Evolutionary conservation across 2,113 vertebrate species (phyloP).

Genomic region (Hiodon tergisus): DNA sequence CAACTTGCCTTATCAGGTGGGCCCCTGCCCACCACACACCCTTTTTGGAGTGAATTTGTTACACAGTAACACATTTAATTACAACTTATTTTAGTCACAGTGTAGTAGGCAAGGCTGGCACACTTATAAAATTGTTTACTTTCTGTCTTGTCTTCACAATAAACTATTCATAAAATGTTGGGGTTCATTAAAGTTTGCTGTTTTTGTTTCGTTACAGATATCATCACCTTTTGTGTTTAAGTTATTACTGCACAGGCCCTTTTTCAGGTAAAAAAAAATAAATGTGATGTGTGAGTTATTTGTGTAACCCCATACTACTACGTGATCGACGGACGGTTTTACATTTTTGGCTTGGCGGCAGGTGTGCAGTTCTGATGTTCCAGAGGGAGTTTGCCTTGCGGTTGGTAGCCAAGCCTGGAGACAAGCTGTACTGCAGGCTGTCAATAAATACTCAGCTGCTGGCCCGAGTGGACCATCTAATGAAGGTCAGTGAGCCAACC

Average conservation of each 20-base stretch:
- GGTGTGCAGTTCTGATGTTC: constrained; percentile 98
- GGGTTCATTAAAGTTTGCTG: neutral
- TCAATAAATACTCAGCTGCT: constrained; percentile 94
- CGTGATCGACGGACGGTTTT: neutral
- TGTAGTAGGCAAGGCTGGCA: too few species aligned
- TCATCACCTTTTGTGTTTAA: constrained; percentile 98
- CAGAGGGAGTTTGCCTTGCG: constrained; percentile 96
- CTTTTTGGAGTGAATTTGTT: too few species aligned
- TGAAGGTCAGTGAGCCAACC: constrained; percentile 73
- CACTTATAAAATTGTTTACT: too few species aligned
- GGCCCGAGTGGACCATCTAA: constrained; percentile 91
- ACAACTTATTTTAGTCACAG: too few species aligned
- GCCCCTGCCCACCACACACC: neutral
- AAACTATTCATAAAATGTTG: too few species aligned
- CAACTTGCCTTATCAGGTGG: constrained; percentile 95
- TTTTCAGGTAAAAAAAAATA: constrained; percentile 78
- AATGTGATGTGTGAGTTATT: neutral
- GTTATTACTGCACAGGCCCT: constrained; percentile 86
- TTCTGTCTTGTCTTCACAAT: too few species aligned
- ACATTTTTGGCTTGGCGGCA: constrained; percentile 41
- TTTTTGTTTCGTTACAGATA: constrained; percentile 66
- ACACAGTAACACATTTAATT: too few species aligned
- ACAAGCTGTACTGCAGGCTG: constrained; percentile 88
- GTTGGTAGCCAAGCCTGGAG: constrained; percentile 87
- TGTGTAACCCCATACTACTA: neutral